Evolutionary conservation across 2,888 invertebrate genomes (phyloP), one percentile per base, ranked within the genome.

Genomic region (Octodonta nipae): DNA sequence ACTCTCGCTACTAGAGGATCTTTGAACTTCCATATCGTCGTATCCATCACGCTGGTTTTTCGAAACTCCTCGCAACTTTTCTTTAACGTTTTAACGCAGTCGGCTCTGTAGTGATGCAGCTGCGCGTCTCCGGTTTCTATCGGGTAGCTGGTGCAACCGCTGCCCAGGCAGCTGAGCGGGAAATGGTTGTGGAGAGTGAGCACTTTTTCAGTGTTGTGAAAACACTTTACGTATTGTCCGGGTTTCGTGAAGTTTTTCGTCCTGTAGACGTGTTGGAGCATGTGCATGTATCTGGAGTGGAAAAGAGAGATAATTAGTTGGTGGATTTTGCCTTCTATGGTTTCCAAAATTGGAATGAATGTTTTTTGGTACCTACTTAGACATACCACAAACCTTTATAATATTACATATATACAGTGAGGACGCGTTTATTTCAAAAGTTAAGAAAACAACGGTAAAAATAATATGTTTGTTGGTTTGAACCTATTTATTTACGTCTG

Each of bases 171-270:
- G 36, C 85, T 83, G 45, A 91, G 64, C 20, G 91, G 89, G 58
- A 88, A 89, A 62, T 91, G 91, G 63, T 91, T 91, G 68, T 91
- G 91, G 41, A 91, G 68, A 17, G 86, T 82, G 29, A 89, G 70
- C 31, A 88, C 88, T 49, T 83, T 76, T 51, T 84, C 84, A 16
- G 89, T 85, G 64, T 88, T 84, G 63, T 89, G 89, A 68, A 91
- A 91, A 61, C 89, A 88, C 64, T 91, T 91, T 43, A 89, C 82
- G 64, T 88, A 89, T 62, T 85, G 85, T 48, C 88, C 86, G 4
- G 88, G 88, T 61, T 87, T 87, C 5, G 89, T 89, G 64, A 85
- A 89, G 65, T 89, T 89, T 55, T 78, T 78, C 44, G 87, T 81
- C 34, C 89, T 73, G 60, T 86, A 84, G 26, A 88, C 87, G 64